phyloP scores from a whole-genome alignment of 37 sponge, comb jelly and placozoan genomes.

The Aphrocallistes beatrix region DNA sequence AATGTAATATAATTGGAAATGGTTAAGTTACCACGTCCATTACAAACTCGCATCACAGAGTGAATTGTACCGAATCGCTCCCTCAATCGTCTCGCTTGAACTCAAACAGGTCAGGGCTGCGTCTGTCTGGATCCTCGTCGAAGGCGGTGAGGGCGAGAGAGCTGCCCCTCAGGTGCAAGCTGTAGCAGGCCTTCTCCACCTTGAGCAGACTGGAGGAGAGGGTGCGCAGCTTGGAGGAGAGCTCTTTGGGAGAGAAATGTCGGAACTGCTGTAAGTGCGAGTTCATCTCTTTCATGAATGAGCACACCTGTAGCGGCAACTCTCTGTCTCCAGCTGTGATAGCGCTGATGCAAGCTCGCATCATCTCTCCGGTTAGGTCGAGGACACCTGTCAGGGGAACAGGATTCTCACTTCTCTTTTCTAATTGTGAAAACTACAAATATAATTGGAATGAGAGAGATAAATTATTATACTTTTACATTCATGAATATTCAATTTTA shows the following conservation, averaged over 20 bases:
- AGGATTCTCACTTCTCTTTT: no score
- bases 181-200: conserved; percentile 68
- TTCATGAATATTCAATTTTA: no score
- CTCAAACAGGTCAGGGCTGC: no score
- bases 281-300: conserved; percentile 41
- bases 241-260: conserved; percentile 20
- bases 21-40: no score
- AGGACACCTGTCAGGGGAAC: conserved; percentile 37
- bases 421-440: no score
- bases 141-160: background rate
- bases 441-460: no score
- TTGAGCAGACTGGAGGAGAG: conserved; percentile 45
- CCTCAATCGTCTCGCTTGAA: no score
- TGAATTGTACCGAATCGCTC: no score
- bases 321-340: conserved; percentile 31
- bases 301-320: conserved; percentile 30
- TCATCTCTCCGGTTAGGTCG: conserved; percentile 77
- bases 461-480: no score
- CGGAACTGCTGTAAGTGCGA: conserved; percentile 30
- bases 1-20: no score
- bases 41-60: no score
- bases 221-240: conserved; percentile 35
- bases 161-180: conserved; percentile 44
- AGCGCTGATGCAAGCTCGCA: conserved; percentile 53
- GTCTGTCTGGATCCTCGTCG: no score